Evolutionary conservation across 2,113 vertebrate species (phyloP), one percentile per base, ranked within the genome.

Genomic region (Trachemys scripta): DNA sequence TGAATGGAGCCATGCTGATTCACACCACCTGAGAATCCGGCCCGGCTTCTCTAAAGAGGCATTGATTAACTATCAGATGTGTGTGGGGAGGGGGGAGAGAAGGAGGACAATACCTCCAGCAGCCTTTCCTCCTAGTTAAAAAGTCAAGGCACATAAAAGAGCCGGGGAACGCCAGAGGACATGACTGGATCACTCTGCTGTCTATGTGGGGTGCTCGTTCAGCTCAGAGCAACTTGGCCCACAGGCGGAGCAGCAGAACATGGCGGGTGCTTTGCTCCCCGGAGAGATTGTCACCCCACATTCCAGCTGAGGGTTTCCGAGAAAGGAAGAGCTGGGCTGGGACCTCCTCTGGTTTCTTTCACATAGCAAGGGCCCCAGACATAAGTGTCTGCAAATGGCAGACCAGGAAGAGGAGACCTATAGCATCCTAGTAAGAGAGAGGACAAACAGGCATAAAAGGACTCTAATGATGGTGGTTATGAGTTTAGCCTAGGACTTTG

Each of bases 271-370:
- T 42, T n/a, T 49, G 10, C 3, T 80, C 75, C 8, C 42, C 9
- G 10, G 5, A 22, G 0, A 0, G 38, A 27, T 1, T 8, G 1
- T 27, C 4, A 49, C 2, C 38, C 13, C 29, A 29, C 29, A 6
- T 31, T 0, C 0, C 38, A 95, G 31, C 10, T 69, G 75, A 27
- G 51, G 27, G 54, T 87, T 88, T 10, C 80, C 42, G 19, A 42
- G 17, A 38, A 13, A 17, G 22, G 22, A 10, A 84, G 22, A 3
- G 3, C 53, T 11, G 20, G 5, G 20, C n/a, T 1, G 11, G 8
- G 0, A 0, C 27, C 87, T 83, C 13, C 88, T 35, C 51, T 20
- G 2, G 42, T 84, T 69, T 1, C 27, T 92, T 83, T 69, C 65
- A 29, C 20, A 69, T 31, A 17, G 16, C 5, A 17, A 20, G 62